phyloP scores from a whole-genome alignment of 2,888 invertebrate genomes.

The Lithophane socia region DNA sequence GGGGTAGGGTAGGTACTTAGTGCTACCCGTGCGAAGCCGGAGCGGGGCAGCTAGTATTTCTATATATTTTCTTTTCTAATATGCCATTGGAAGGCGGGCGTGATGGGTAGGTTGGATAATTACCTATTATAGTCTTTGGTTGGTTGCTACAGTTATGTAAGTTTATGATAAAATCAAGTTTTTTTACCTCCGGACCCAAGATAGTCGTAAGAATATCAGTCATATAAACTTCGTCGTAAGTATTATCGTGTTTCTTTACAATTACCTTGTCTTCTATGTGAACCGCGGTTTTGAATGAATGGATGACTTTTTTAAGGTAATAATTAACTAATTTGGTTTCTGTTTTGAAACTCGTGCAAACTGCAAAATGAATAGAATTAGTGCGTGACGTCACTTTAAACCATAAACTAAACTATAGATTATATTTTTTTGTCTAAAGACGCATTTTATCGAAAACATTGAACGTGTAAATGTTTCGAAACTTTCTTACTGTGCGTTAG shows the following conservation, averaged over 20 bases:
- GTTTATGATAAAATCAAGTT: background rate
- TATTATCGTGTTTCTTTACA: constrained; percentile 6
- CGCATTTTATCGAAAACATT: too few species aligned
- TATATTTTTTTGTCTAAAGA: background rate
- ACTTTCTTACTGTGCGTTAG: too few species aligned
- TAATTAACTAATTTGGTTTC: too few species aligned
- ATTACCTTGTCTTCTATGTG: constrained; percentile 2
- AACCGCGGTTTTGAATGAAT: constrained; percentile 1
- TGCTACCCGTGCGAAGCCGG: too few species aligned
- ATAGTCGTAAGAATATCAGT: constrained; percentile 5
- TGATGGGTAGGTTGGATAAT: background rate
- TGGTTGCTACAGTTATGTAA: background rate
- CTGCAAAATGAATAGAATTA: background rate
- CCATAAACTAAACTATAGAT: background rate
- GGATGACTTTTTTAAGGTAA: background rate
- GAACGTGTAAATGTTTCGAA: too few species aligned
- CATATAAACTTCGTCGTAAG: background rate
- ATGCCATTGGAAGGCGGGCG: background rate
- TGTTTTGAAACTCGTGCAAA: background rate
- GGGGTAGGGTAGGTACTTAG: too few species aligned
- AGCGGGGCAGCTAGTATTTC: too few species aligned
- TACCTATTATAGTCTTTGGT: too few species aligned
- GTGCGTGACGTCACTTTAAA: background rate
- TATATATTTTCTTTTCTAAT: too few species aligned
- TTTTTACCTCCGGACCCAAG: constrained; percentile 5